Evolutionary conservation across 2,888 invertebrate species (phyloP).

Genomic region (Cartodere bifasciata): DNA sequence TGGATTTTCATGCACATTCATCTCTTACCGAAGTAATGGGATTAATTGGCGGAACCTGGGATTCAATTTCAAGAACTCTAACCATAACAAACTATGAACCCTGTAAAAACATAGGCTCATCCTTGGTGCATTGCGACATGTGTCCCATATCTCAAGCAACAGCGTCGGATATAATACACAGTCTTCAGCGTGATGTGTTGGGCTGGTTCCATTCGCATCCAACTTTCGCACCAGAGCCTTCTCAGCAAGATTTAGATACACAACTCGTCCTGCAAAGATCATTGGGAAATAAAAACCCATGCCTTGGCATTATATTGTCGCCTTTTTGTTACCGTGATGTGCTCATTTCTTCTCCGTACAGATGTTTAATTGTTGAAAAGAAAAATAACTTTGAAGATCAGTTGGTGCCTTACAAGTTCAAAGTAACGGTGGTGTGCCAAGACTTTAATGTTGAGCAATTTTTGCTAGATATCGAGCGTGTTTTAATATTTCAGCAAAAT

Average conservation of each 20-base stretch:
- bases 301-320: slow-evolving; percentile 52
- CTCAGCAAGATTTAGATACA: slow-evolving; percentile 52
- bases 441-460: slow-evolving; percentile 29
- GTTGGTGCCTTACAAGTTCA: slow-evolving; percentile 41
- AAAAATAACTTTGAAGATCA: slow-evolving; percentile 29
- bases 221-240: slow-evolving; percentile 55
- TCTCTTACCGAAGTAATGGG: slow-evolving; percentile 65
- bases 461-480: slow-evolving; percentile 30
- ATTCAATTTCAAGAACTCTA: slow-evolving; percentile 28
- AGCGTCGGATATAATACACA: slow-evolving; percentile 44
- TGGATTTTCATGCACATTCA: slow-evolving; percentile 60
- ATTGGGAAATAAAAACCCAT: slow-evolving; percentile 42
- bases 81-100: slow-evolving; percentile 44
- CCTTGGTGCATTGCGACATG: slow-evolving; percentile 64
- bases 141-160: slow-evolving; percentile 56
- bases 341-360: slow-evolving; percentile 40
- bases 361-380: slow-evolving; percentile 42
- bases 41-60: slow-evolving; percentile 48
- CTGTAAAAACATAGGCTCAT: slow-evolving; percentile 49
- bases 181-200: slow-evolving; percentile 38
- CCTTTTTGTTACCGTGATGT: slow-evolving; percentile 47
- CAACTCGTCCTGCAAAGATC: slow-evolving; percentile 48
- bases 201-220: slow-evolving; percentile 78
- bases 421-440: slow-evolving; percentile 35
- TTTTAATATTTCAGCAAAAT: too few species aligned